phyloP scores from a whole-genome alignment of 1,140 invertebrate genomes.

The Drosophila carrolli region DNA sequence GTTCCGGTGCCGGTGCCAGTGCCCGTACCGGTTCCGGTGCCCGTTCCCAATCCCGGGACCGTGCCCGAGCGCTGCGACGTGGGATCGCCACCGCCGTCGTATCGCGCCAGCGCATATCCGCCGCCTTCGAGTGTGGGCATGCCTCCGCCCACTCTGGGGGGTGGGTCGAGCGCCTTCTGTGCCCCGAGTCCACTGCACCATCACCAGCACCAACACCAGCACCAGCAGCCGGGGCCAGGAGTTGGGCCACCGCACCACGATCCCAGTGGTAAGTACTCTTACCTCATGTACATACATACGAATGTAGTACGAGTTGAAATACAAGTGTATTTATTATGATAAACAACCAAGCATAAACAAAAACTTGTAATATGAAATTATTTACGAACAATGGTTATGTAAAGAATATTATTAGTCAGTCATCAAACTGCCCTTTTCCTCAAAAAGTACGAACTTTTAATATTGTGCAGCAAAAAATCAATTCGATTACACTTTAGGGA shows the following conservation, averaged over 20 bases:
- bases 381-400: neutral
- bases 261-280: conserved; percentile 71
- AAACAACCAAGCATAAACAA: too few relatives aligned
- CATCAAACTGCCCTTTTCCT: too few relatives aligned
- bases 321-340: too few relatives aligned
- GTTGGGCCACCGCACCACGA: conserved; percentile 69
- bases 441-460: too few relatives aligned
- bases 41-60: conserved; percentile 17
- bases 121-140: conserved; percentile 47
- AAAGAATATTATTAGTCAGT: too few relatives aligned
- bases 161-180: conserved; percentile 79
- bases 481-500: too few relatives aligned
- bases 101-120: conserved; percentile 70
- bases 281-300: too few relatives aligned
- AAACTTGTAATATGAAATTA: too few relatives aligned
- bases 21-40: conserved; percentile 8
- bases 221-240: conserved; percentile 40
- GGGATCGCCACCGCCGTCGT: conserved; percentile 77
- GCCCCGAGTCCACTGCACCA: conserved; percentile 76
- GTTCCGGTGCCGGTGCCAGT: conserved; percentile 35
- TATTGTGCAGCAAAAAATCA: too few relatives aligned
- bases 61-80: conserved; percentile 73
- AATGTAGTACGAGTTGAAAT: too few relatives aligned
- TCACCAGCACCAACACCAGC: conserved; percentile 72
- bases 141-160: conserved; percentile 63